These are phyloP conservation scores for Penaeus monodon DNA, from an alignment of 2,888 invertebrate species.

Conservation along the genomic window DNA sequence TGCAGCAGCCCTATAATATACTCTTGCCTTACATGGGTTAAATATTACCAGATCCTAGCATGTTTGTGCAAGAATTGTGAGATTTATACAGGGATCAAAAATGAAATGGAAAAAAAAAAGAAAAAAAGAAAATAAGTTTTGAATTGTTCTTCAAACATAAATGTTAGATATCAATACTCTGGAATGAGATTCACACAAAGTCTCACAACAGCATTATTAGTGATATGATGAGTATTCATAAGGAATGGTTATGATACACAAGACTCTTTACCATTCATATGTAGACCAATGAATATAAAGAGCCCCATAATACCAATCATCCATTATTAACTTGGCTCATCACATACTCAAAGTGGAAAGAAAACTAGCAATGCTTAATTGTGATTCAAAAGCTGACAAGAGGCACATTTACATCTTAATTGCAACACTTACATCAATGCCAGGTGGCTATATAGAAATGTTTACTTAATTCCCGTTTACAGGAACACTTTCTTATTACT, in stretches of 20 bases:
- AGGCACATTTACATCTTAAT: conserved; percentile 63
- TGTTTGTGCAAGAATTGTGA: conserved; percentile 55
- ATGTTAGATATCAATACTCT: conserved; percentile 26
- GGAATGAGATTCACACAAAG: conserved; percentile 48
- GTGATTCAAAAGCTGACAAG: conserved; percentile 63
- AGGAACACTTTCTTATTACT: conserved; percentile 54
- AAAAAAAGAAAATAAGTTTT: conserved; percentile 1
- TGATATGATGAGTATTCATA: conserved; percentile 8
- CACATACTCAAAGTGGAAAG: conserved; percentile 43
- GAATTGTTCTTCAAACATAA: neutral
- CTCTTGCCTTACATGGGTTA: conserved; percentile 29
- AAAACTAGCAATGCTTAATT: conserved; percentile 57
- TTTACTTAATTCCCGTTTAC: conserved; percentile 53
- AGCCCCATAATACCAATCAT: conserved; percentile 39
- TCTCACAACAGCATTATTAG: conserved; percentile 50
- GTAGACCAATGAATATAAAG: conserved; percentile 20
- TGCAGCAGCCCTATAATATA: conserved; percentile 30
- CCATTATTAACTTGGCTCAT: conserved; percentile 31
- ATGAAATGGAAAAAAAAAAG: conserved; percentile 12
- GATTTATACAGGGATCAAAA: conserved; percentile 39
- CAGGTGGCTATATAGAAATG: conserved; percentile 57
- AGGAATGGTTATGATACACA: conserved; percentile 1
- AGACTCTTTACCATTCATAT: conserved; percentile 8
- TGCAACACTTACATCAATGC: conserved; percentile 63
- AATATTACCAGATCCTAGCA: conserved; percentile 46